Base-by-base conservation (phyloP, 35 echinoderm and acorn worm species). In the Acanthaster planci region DNA sequence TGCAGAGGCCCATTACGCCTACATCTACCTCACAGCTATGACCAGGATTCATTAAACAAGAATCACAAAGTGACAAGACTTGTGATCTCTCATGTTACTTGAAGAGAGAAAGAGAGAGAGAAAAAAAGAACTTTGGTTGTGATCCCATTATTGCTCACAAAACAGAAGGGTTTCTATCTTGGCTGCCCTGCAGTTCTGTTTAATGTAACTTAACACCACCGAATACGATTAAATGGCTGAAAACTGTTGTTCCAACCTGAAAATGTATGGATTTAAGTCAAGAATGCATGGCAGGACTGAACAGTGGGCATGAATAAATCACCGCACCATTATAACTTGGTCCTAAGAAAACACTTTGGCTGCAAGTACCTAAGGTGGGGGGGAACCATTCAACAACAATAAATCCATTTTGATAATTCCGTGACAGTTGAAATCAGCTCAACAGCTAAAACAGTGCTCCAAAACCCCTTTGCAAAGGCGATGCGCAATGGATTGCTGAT, bases 41-140 rank as follows among this genome's bases (percentile, higher is more conserved):
- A 34, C 23, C 64, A 26, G 42, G 64, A 72, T 72, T 72, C 64
- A 72, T 72, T 72, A 72, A 72, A 72, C 64, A 31, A 16, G 64
- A 72, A 72, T 72, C 64, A 35, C 26, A 72, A 72, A 72, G 64
- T 72, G 64, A 72, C 64, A 72, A 72, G 64, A 72, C 64, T 72
- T 29, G 64, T 72, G 64, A 72, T 72, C 34, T 29, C 64, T 47
- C 42, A 47, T 47, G 42, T 47, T 47, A 47, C 42, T 6, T 4
- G 42, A 12, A 47, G 4, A 47, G 42, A 12, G 4, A 12, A 47
- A 47, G 42, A 47, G 12, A 12, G 42, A 47, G 42, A 47, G 12
- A 47, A 47, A n/a, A n/a, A n/a, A n/a, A 21, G 10, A 72, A 72
- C 34, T 72, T 72, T 72, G 64, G 30, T 72, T 72, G 64, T 72